Percentiles rank a stretch among this genome's conserved stretches.
phyloP scores from a whole-genome alignment of 2,888 invertebrate genomes.

The Vanessa cardui region DNA sequence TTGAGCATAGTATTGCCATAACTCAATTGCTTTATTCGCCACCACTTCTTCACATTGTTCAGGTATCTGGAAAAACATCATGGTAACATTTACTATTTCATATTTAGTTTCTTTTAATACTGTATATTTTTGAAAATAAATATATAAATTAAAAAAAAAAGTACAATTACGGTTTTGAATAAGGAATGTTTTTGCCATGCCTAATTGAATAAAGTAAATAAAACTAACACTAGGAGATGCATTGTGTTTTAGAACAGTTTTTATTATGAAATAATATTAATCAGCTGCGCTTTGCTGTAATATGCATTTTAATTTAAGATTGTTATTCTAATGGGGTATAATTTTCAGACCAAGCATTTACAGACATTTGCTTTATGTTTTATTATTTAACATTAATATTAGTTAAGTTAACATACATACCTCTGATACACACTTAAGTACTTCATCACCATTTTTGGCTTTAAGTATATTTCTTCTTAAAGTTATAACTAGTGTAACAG shows the following conservation, averaged over 20 bases:
- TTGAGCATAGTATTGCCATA: constrained; percentile 90
- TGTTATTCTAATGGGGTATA: too few species aligned
- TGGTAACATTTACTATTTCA: too few species aligned
- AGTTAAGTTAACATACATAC: constrained; percentile 55
- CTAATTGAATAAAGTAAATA: too few species aligned
- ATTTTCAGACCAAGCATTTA: too few species aligned
- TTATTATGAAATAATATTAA: too few species aligned
- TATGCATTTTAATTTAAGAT: too few species aligned
- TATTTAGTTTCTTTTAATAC: neutral
- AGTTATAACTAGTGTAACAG: constrained; percentile 88
- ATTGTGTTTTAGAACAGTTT: too few species aligned
- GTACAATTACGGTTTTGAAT: too few species aligned
- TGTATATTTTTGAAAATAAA: neutral
- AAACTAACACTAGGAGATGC: too few species aligned
- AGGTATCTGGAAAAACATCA: constrained; percentile 82
- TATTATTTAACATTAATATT: neutral
- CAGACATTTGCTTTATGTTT: too few species aligned
- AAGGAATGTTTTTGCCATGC: too few species aligned
- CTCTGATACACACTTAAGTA: constrained; percentile 86
- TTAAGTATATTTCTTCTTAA: constrained; percentile 86
- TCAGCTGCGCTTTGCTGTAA: too few species aligned
- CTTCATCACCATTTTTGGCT: constrained; percentile 82
- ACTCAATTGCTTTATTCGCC: constrained; percentile 92
- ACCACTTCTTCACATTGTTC: constrained; percentile 92
- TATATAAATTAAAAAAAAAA: neutral